Evolutionary conservation across 2,888 invertebrate species (phyloP), one percentile per base, ranked within the genome.

Genomic region (Merodon equestris): DNA sequence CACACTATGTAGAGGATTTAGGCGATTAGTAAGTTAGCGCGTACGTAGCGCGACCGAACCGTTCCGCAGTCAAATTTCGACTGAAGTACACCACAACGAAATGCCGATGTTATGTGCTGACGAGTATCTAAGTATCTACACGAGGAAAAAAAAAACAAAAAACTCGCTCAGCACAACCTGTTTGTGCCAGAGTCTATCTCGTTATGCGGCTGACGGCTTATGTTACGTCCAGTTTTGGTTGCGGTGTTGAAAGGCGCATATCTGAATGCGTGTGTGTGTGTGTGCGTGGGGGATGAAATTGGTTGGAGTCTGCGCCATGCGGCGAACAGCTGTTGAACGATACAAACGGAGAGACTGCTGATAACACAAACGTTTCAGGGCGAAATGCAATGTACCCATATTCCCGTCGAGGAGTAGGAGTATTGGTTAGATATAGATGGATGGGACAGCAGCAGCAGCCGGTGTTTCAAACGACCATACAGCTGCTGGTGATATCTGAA

Each of bases 281-380:
- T 9, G 44, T 54, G 54, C 12, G 10, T 36, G 51, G 64, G 72
- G 72, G 72, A 72, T 64, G 63, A 72, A 57, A 42, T 53, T 76
- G 45, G 15, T 66, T 54, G 63, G 79, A 79, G 42, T 70, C 68
- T 74, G 79, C 79, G 79, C 74, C 34, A 60, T 64, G 40, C 18
- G 51, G 34, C 40, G 54, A 79, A 79, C 79, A 79, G 79, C 79
- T 79, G 79, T 79, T 79, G 74, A 73, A 57, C 73, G 40, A 61
- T 40, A 40, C 38, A 40, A 64, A 48, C 3, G 34, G 53, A 15
- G 40, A 10, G 53, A 27, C 34, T 58, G 51, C 71, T 76, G 75
- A 76, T 76, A 76, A 64, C 75, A n/a, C n/a, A 67, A 61, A 57
- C 50, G 27, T 4, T 27, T 27, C 27, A 27, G 27, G n/a, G 27